Conservation (phyloP, 2,113 vertebrate genomes). For the Oxygymnocypris stewartii region DNA sequence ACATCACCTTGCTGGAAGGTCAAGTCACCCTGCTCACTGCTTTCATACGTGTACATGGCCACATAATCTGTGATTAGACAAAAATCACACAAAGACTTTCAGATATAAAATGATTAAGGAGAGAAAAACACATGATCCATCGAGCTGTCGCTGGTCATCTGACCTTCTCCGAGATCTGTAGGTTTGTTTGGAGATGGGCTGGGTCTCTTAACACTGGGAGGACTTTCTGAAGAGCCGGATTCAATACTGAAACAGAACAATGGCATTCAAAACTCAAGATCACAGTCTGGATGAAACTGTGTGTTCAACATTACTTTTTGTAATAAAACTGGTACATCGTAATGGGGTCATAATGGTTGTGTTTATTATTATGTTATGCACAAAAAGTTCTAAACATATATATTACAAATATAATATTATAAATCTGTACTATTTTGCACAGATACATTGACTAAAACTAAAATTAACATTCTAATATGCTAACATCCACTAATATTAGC, state of each 20-base stretch:
- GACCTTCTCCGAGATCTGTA: constrained; percentile 87
- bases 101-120: not conserved
- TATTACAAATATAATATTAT: not conserved
- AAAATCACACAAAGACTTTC: constrained; percentile 3
- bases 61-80: constrained; percentile 84
- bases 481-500: not conserved
- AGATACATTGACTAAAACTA: not conserved
- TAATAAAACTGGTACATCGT: not conserved
- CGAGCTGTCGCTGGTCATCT: constrained; percentile 44
- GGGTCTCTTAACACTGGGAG: constrained; percentile 88
- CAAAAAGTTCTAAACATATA: not conserved
- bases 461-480: not conserved
- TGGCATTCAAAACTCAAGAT: not conserved
- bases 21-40: constrained; percentile 96
- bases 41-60: constrained; percentile 99
- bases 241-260: constrained; percentile 78
- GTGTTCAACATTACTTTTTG: not conserved
- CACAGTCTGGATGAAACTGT: not conserved
- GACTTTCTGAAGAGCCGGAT: constrained; percentile 87
- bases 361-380: not conserved
- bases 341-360: not conserved
- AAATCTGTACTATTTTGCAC: not conserved
- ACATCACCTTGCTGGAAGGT: constrained; percentile 98
- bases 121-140: not conserved
- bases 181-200: constrained; percentile 87